Evolutionary conservation across 2,113 vertebrate genomes (phyloP).

Genomic region (Grus americana): DNA sequence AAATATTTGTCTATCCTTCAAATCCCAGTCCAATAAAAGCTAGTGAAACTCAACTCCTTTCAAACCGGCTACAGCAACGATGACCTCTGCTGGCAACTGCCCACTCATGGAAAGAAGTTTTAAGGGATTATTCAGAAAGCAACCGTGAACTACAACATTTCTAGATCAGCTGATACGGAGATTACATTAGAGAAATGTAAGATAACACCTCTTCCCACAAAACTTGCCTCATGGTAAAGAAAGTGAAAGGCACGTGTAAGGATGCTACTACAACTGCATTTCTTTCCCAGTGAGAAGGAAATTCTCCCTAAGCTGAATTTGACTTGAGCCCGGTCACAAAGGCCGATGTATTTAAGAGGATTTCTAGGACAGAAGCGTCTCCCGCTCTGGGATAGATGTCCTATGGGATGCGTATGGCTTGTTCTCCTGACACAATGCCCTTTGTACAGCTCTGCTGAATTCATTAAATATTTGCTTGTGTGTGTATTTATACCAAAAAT

Average conservation of each 20-base stretch:
- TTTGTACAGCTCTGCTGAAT: neutral
- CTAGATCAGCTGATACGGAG: neutral
- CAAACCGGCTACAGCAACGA: neutral
- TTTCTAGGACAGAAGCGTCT: neutral
- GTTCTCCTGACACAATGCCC: neutral
- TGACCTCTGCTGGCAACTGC: constrained; percentile 59
- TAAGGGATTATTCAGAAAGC: neutral
- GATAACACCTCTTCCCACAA: neutral
- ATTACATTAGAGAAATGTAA: neutral
- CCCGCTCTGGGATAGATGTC: neutral
- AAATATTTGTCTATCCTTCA: neutral
- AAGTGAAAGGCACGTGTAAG: neutral
- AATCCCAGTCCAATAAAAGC: neutral
- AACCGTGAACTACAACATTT: neutral
- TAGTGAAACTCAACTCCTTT: neutral
- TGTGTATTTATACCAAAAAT: neutral
- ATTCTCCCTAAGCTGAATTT: neutral
- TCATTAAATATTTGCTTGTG: neutral
- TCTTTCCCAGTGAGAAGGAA: neutral
- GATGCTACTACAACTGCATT: neutral
- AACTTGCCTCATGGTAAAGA: neutral
- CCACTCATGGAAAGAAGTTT: neutral
- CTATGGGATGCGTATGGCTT: neutral
- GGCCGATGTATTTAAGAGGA: neutral
- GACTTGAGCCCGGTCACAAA: neutral